Percentiles rank a stretch among this genome's conserved stretches.
These are phyloP conservation scores for Craniophora ligustri DNA, from an alignment of 2,888 invertebrate species.

Conservation along the genomic window DNA sequence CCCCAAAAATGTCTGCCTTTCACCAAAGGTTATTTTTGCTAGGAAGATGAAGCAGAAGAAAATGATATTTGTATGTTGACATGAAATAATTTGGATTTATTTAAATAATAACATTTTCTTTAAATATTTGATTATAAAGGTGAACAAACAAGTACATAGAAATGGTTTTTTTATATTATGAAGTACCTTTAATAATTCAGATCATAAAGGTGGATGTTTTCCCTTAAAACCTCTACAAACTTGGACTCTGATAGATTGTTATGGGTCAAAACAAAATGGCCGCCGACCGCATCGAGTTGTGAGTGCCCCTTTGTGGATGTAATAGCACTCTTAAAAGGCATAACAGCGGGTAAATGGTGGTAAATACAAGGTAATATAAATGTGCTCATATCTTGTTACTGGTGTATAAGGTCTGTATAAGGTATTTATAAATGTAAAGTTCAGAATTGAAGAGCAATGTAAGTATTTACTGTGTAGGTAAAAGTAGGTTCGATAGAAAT, in stretches of 20 bases:
- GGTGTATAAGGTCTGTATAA: constrained; percentile 15
- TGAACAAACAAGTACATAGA: no score
- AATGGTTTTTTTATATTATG: no score
- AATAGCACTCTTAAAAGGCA: constrained; percentile 52
- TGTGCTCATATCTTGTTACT: constrained; percentile 25
- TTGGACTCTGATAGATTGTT: constrained; percentile 12
- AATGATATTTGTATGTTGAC: no score
- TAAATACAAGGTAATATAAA: constrained; percentile 42
- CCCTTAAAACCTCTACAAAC: constrained; percentile 1
- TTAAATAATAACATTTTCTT: neutral
- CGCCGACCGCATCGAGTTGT: constrained; percentile 45
- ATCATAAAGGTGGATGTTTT: neutral
- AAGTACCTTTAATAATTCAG: no score
- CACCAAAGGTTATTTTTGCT: no score
- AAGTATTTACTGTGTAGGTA: no score
- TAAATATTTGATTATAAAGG: neutral
- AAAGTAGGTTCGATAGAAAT: no score
- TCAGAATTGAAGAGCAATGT: no score
- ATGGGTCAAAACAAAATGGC: constrained; percentile 45
- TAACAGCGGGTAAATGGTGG: constrained; percentile 44
- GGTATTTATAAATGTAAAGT: no score
- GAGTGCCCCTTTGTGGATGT: constrained; percentile 45
- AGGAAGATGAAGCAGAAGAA: no score
- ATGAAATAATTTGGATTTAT: no score
- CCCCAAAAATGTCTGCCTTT: no score